phyloP scores from a whole-genome alignment of 2,888 invertebrate species.

The Clivina fossor region DNA sequence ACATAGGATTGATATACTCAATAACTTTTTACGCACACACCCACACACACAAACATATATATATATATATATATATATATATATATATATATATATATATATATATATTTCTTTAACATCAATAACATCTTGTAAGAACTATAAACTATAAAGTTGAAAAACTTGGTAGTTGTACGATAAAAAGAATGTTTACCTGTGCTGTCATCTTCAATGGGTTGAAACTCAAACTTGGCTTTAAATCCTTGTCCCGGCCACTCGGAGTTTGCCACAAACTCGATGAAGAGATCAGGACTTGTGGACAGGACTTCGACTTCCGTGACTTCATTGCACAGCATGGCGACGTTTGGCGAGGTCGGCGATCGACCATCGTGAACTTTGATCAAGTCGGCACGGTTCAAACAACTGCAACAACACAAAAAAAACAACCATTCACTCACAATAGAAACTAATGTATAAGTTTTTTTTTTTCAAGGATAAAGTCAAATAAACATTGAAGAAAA shows the following conservation, averaged over 20 bases:
- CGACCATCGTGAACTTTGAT: conserved; percentile 84
- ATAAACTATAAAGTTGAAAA: too few relatives aligned
- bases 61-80: too few relatives aligned
- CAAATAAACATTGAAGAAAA: too few relatives aligned
- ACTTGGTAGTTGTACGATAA: too few relatives aligned
- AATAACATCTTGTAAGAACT: too few relatives aligned
- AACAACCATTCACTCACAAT: neutral
- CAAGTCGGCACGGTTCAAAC: conserved; percentile 78
- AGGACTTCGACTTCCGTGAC: conserved; percentile 75
- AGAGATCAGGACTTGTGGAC: conserved; percentile 79
- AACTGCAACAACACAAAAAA: conserved; percentile 61
- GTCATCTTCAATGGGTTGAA: conserved; percentile 64
- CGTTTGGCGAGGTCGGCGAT: conserved; percentile 70
- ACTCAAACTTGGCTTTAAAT: conserved; percentile 74
- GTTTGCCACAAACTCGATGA: conserved; percentile 83
- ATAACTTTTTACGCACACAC: too few relatives aligned
- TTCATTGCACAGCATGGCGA: conserved; percentile 82
- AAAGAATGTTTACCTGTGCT: conserved; percentile 13
- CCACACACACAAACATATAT: too few relatives aligned
- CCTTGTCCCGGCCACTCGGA: conserved; percentile 78
- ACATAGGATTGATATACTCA: too few relatives aligned
- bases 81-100: too few relatives aligned
- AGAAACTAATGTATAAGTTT: neutral
- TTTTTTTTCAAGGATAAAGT: neutral
- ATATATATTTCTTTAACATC: too few relatives aligned